Base-by-base conservation (phyloP, 2,888 invertebrate species). In the Petrolisthes manimaculis region DNA sequence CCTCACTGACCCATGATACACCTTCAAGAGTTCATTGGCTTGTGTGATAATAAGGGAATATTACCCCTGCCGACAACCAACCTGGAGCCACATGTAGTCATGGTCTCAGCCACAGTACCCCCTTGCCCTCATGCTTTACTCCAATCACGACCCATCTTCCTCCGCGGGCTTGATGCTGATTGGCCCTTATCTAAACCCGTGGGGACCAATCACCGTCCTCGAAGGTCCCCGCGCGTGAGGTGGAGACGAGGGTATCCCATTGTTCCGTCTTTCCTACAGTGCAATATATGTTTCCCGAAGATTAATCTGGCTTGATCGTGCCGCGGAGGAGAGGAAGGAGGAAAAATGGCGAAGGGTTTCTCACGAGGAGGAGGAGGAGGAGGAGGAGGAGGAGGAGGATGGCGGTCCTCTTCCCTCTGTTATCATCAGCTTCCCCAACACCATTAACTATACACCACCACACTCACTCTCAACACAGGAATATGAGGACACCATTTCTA, bases 251-350 rank as follows among this genome's bases (percentile, higher is more conserved):
- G 12, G 5, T 8, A 5, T 71, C n/a, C n/a, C n/a, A 18, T 71
- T 71, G 71, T 71, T 71, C 71, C 9, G 8, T 8, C 71, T n/a
- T 71, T 71, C n/a, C 5, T n/a, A 71, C 71, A n/a, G 71, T 71
- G 71, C 71, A 71, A 71, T 71, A 71, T 71, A 71, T 71, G n/a
- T 71, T 71, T 71, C n/a, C n/a, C n/a, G 5, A n/a, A n/a, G 71
- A n/a, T 71, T 71, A 71, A 71, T 9, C 5, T 5, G 71, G n/a
- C 18, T 14, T 61, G 61, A 61, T 61, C 61, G 61, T 61, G 61
- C 61, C 61, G 61, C 14, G 61, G 61, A 61, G 61, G 61, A 61
- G 61, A 61, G 61, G 61, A 61, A 14, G 61, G 14, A 61, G 61
- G 61, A 61, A 61, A 61, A 61, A 61, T 61, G 61, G 61, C 71